Evolutionary conservation across 2,113 vertebrate species (phyloP).

Genomic region (Macquaria ambigua): DNA sequence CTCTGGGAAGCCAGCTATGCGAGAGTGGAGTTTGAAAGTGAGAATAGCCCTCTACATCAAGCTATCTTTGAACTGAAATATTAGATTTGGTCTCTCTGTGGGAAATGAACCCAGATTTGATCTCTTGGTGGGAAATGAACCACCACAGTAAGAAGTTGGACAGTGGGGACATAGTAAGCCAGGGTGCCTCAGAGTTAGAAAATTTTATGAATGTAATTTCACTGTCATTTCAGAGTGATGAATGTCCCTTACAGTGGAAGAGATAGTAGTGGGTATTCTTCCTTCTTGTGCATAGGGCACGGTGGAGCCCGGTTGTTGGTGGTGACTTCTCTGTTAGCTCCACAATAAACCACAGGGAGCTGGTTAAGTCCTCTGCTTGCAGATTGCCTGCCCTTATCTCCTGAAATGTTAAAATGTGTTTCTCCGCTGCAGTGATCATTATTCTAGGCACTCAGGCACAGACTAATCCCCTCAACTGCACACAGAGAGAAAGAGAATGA

Average conservation of each 20-base stretch:
- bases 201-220: conserved; percentile 16
- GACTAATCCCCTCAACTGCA: conserved; percentile 79
- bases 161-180: conserved; percentile 2
- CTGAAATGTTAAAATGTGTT: conserved; percentile 83
- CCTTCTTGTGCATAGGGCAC: conserved; percentile 29
- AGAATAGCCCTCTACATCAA: conserved; percentile 44
- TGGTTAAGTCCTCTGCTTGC: conserved; percentile 79
- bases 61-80: conserved; percentile 53
- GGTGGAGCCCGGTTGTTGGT: conserved; percentile 36
- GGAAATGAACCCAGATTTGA: conserved; percentile 47
- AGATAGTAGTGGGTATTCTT: conserved; percentile 35
- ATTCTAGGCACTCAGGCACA: conserved; percentile 81
- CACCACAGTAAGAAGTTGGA: conserved; percentile 32
- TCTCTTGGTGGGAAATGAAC: conserved; percentile 49
- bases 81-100: conserved; percentile 44
- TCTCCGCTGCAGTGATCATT: conserved; percentile 83
- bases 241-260: conserved; percentile 1
- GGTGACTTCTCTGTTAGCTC: conserved; percentile 68
- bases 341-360: conserved; percentile 76
- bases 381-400: conserved; percentile 82
- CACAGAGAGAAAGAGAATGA: conserved; percentile 69
- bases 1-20: conserved; percentile 30
- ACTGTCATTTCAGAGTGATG: conserved; percentile 25
- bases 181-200: background rate
- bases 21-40: conserved; percentile 46